Conservation (phyloP, 2,888 invertebrate species). For the Odontocerum albicorne region DNA sequence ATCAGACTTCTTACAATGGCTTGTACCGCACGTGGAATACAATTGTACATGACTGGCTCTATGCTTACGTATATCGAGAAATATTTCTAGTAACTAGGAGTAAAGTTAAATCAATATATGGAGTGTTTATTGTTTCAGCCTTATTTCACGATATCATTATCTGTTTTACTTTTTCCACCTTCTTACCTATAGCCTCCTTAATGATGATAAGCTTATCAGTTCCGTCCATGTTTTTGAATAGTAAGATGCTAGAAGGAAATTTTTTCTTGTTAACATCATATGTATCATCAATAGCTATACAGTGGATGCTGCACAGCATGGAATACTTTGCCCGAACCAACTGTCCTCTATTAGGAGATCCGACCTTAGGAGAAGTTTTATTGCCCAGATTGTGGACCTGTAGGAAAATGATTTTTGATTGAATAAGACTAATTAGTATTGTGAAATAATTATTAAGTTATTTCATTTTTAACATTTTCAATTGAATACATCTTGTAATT, state of each 20-base stretch:
- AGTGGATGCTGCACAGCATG: slow-evolving; percentile 77
- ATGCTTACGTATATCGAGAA: slow-evolving; percentile 85
- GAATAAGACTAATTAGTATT: no score
- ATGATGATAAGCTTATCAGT: no score
- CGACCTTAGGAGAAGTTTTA: not conserved
- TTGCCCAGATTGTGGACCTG: not conserved
- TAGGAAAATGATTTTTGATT: slow-evolving; percentile 5
- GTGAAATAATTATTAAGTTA: not conserved
- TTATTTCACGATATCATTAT: slow-evolving; percentile 92
- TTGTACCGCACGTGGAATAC: slow-evolving; percentile 95
- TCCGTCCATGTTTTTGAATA: no score
- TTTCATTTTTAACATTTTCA: no score
- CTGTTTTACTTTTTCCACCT: slow-evolving; percentile 76
- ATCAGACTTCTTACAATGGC: slow-evolving; percentile 72
- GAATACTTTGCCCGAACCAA: slow-evolving; percentile 84
- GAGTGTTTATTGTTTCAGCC: no score
- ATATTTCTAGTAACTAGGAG: slow-evolving; percentile 49
- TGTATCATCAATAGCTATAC: slow-evolving; percentile 73
- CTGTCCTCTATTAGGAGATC: slow-evolving; percentile 46
- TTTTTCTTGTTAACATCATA: slow-evolving; percentile 81
- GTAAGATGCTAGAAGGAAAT: slow-evolving; percentile 71
- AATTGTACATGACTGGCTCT: slow-evolving; percentile 92
- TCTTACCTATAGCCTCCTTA: slow-evolving; percentile 89
- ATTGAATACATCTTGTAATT: no score
- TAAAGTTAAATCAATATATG: no score